These are phyloP conservation scores for Cyanistes caeruleus DNA, from an alignment of 2,113 vertebrate genomes.

Conservation along the genomic window DNA sequence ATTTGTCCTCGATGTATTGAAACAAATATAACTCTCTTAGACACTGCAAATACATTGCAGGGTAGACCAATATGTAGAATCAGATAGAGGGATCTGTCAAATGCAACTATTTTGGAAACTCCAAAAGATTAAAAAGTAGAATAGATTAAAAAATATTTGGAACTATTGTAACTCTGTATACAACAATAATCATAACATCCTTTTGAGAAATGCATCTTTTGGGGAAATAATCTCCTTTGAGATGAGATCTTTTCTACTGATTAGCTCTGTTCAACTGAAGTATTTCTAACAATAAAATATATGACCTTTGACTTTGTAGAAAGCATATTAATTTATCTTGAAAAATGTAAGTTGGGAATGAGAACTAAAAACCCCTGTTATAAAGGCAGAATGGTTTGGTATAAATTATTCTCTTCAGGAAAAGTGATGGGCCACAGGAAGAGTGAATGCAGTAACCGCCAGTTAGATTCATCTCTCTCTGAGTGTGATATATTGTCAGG, in stretches of 20 bases:
- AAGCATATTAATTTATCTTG: neutral
- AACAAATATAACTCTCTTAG: neutral
- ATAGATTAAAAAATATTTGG: neutral
- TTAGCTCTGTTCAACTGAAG: neutral
- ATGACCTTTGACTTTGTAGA: neutral
- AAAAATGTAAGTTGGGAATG: neutral
- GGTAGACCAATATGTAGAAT: neutral
- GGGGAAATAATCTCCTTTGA: neutral
- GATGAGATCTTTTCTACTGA: neutral
- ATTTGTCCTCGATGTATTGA: neutral
- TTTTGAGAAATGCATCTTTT: neutral
- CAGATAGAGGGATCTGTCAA: neutral
- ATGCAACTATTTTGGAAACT: constrained; percentile 31
- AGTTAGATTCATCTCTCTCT: constrained; percentile 22
- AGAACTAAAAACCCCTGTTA: constrained; percentile 6
- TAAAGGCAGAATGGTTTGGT: constrained; percentile 19
- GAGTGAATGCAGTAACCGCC: neutral
- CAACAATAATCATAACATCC: neutral
- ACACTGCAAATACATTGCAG: neutral
- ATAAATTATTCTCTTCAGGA: neutral
- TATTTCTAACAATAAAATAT: neutral
- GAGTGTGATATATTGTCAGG: neutral
- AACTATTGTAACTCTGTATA: neutral
- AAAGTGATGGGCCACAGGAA: constrained; percentile 25
- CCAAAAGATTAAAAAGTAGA: neutral